Conservation (phyloP, 2,113 vertebrate species). For the Lophotis ruficrista region DNA sequence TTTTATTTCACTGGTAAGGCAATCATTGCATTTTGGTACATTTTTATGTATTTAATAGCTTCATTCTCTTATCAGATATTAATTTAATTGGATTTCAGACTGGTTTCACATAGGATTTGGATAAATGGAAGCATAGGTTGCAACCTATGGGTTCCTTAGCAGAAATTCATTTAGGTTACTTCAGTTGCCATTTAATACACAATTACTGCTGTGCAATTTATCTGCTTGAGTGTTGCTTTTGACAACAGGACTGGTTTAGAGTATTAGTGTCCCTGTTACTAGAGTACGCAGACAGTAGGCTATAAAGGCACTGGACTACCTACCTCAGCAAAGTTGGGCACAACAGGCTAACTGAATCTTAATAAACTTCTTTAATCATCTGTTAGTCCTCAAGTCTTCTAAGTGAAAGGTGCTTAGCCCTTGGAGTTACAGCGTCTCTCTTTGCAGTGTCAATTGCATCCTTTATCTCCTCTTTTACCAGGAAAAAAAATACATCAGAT, state of each 20-base stretch:
- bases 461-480: constrained; percentile 28
- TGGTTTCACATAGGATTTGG: constrained; percentile 31
- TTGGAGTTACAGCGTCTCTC: neutral
- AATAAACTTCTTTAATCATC: neutral
- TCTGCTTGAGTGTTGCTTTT: constrained; percentile 24
- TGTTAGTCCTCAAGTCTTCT: neutral
- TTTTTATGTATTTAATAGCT: constrained; percentile 44
- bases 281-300: neutral
- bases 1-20: constrained; percentile 32
- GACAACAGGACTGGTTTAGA: neutral
- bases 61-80: constrained; percentile 60
- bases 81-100: constrained; percentile 54
- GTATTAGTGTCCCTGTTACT: neutral
- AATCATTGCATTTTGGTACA: constrained; percentile 9
- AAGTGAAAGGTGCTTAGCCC: neutral
- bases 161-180: constrained; percentile 11
- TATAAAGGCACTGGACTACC: neutral
- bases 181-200: constrained; percentile 1
- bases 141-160: neutral
- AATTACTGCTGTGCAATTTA: constrained; percentile 8
- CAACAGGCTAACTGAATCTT: neutral
- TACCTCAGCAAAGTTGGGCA: neutral
- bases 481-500: neutral
- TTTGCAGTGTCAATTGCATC: neutral
- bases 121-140: constrained; percentile 32